A percentile compares a stretch with the other conserved stretches of the same genome.
These are phyloP conservation scores for Hiodon alosoides DNA, from an alignment of 2,113 vertebrate genomes.

Conservation along the genomic window DNA sequence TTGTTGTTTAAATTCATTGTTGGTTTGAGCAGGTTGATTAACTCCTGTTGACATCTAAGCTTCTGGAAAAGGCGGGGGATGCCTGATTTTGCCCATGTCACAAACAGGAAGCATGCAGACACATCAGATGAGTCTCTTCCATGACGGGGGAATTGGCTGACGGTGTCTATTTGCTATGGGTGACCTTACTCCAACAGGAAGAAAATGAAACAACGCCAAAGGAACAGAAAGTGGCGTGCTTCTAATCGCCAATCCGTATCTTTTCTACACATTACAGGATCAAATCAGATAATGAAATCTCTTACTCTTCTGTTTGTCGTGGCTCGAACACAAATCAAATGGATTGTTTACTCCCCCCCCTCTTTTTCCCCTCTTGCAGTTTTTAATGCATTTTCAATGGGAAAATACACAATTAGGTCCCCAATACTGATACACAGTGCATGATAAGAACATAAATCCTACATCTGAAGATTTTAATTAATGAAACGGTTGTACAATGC, in stretches of 20 bases:
- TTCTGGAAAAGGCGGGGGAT: neutral
- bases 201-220: neutral
- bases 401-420: no score
- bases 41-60: neutral
- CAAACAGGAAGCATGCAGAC: neutral
- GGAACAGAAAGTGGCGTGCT: slow-evolving; percentile 14
- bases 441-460: no score
- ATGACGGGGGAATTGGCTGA: neutral
- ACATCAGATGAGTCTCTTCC: neutral
- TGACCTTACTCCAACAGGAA: neutral
- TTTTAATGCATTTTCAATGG: no score
- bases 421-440: no score
- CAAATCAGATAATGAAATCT: slow-evolving; percentile 48
- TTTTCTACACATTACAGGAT: slow-evolving; percentile 34
- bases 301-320: slow-evolving; percentile 27
- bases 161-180: neutral
- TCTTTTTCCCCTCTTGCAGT: slow-evolving; percentile 22
- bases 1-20: neutral
- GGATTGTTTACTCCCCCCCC: slow-evolving; percentile 35
- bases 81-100: slow-evolving; percentile 4
- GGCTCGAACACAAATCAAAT: slow-evolving; percentile 30
- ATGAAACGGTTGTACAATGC: no score
- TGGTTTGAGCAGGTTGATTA: neutral
- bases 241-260: slow-evolving; percentile 36
- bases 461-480: no score